These are phyloP conservation scores for Spodoptera littoralis DNA, from an alignment of 2,888 invertebrate genomes.

Conservation along the genomic window DNA sequence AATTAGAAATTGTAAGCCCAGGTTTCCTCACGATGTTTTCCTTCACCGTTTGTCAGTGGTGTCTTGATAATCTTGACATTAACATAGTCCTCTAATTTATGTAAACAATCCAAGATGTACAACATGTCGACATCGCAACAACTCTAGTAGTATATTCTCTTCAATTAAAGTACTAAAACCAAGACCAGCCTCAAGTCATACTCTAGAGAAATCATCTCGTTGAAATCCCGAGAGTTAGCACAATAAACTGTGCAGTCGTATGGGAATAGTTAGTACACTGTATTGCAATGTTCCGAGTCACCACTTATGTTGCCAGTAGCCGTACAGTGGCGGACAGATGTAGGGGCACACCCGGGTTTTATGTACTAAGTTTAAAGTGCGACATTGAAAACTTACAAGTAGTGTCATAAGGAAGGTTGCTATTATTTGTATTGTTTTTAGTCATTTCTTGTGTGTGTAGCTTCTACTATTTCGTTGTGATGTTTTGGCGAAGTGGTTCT, in stretches of 20 bases:
- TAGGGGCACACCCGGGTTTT: conserved; percentile 27
- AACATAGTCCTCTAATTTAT: no score
- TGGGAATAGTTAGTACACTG: conserved; percentile 60
- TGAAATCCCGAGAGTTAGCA: conserved; percentile 39
- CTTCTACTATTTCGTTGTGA: background rate
- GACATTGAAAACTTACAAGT: conserved; percentile 30
- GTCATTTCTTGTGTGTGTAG: background rate
- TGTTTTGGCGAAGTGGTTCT: background rate
- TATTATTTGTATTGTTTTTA: background rate
- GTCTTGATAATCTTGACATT: no score
- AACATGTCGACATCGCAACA: background rate
- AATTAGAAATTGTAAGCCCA: no score
- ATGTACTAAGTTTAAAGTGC: conserved; percentile 36
- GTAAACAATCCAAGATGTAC: no score
- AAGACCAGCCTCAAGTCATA: conserved; percentile 22
- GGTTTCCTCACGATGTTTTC: no score
- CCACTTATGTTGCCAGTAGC: conserved; percentile 49
- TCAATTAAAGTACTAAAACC: conserved; percentile 29
- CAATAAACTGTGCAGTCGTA: conserved; percentile 45
- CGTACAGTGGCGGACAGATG: conserved; percentile 32
- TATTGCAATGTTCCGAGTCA: conserved; percentile 49
- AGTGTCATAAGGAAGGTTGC: conserved; percentile 2
- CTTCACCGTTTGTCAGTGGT: no score
- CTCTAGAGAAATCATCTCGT: conserved; percentile 55
- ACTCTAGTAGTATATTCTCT: conserved; percentile 16